Conservation (phyloP, 2,888 invertebrate species). For the Beris morrisii region DNA sequence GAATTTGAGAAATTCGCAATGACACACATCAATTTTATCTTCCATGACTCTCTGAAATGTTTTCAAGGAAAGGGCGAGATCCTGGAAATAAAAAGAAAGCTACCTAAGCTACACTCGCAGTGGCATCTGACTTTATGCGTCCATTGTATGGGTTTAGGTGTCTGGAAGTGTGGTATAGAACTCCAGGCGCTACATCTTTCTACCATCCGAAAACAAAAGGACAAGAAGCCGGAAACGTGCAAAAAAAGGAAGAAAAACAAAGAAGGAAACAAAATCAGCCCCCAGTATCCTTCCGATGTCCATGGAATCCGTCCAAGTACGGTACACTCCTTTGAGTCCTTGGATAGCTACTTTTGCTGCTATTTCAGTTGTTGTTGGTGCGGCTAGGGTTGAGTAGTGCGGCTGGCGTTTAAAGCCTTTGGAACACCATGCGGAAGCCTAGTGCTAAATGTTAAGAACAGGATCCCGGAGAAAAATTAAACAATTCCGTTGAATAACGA, state of each 20-base stretch:
- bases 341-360: background rate
- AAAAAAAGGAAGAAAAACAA: background rate
- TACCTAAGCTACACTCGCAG: background rate
- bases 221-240: background rate
- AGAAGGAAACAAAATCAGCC: background rate
- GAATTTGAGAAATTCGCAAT: constrained; percentile 36
- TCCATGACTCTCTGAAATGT: constrained; percentile 29
- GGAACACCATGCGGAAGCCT: background rate
- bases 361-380: too few species aligned
- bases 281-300: background rate
- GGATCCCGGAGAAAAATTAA: constrained; percentile 40
- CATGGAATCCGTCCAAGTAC: too few species aligned
- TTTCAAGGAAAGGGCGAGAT: constrained; percentile 2
- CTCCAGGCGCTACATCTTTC: background rate
- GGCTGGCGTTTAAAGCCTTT: background rate
- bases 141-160: background rate
- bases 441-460: constrained; percentile 26
- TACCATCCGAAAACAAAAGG: background rate
- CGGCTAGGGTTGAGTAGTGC: too few species aligned
- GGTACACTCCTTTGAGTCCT: constrained; percentile 1
- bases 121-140: background rate
- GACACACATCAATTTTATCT: constrained; percentile 38
- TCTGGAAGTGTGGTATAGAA: background rate
- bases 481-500: constrained; percentile 44
- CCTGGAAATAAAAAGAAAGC: constrained; percentile 20